Evolutionary conservation across 2,888 invertebrate species (phyloP).

Genomic region (Pocota personata): DNA sequence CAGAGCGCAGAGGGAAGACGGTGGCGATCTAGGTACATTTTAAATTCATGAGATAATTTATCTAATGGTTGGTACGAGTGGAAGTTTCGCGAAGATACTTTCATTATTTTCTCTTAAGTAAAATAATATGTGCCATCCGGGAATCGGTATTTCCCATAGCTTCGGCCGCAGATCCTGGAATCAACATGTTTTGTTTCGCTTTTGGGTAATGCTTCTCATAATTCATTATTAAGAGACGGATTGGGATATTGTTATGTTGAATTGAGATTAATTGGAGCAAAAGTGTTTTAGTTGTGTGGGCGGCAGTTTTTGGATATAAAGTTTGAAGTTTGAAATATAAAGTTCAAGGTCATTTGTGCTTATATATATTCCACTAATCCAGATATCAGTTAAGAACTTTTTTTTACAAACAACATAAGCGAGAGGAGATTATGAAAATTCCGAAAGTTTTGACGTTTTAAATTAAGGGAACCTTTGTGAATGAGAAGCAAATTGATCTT

Average conservation of each 20-base stretch:
- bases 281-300: not conserved
- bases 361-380: too few relatives aligned
- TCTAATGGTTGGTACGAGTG: not conserved
- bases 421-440: too few relatives aligned
- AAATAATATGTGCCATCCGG: slow-evolving; percentile 1
- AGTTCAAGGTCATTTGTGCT: too few relatives aligned
- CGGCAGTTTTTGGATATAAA: not conserved
- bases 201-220: not conserved
- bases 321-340: not conserved
- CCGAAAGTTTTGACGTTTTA: too few relatives aligned
- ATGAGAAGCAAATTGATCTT: too few relatives aligned
- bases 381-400: too few relatives aligned
- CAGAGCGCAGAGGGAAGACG: not conserved
- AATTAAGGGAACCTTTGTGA: too few relatives aligned
- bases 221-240: slow-evolving; percentile 6
- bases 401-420: too few relatives aligned
- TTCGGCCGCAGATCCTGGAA: not conserved
- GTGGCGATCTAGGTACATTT: not conserved
- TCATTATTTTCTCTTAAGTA: not conserved
- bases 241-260: not conserved
- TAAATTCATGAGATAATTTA: slow-evolving; percentile 22
- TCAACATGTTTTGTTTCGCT: not conserved
- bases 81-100: not conserved
- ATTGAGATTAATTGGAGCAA: not conserved
- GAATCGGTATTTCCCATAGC: not conserved